These are phyloP conservation scores for Nebria ingens DNA, from an alignment of 1,140 invertebrate species.

Conservation along the genomic window DNA sequence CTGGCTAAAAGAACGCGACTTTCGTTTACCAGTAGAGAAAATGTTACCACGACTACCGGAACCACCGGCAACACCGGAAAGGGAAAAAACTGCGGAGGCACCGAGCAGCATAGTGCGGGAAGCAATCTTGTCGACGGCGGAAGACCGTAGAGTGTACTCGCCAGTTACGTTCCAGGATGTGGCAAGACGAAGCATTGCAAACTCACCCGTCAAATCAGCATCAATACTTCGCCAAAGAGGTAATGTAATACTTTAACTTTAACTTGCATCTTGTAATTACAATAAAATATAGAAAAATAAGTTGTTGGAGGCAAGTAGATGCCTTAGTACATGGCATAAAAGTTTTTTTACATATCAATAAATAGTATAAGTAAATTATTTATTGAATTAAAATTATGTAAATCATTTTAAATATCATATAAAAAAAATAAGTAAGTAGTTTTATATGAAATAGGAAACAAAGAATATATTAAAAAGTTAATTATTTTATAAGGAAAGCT, in stretches of 20 bases:
- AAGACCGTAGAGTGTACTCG: slow-evolving; percentile 51
- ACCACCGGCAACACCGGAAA: slow-evolving; percentile 14
- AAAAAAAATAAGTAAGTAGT: too few species aligned
- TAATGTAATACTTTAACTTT: slow-evolving; percentile 7
- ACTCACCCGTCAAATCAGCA: slow-evolving; percentile 49
- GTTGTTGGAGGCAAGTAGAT: too few species aligned
- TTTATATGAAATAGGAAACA: too few species aligned
- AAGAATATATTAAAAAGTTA: too few species aligned
- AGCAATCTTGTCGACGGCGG: slow-evolving; percentile 27
- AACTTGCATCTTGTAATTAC: too few species aligned
- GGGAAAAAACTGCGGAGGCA: slow-evolving; percentile 31
- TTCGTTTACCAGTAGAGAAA: slow-evolving; percentile 39
- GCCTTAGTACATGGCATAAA: too few species aligned
- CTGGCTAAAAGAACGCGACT: slow-evolving; percentile 66
- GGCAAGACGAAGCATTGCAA: slow-evolving; percentile 58
- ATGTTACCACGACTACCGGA: background rate
- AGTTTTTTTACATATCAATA: too few species aligned
- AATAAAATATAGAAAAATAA: too few species aligned
- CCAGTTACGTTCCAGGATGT: slow-evolving; percentile 79
- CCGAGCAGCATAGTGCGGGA: slow-evolving; percentile 29
- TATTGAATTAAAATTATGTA: too few species aligned
- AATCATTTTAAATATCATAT: too few species aligned
- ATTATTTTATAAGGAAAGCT: too few species aligned
- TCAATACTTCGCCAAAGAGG: background rate
- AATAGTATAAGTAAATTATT: too few species aligned